Evolutionary conservation across 2,888 invertebrate genomes (phyloP).

Genomic region (Pyrrhia umbra): DNA sequence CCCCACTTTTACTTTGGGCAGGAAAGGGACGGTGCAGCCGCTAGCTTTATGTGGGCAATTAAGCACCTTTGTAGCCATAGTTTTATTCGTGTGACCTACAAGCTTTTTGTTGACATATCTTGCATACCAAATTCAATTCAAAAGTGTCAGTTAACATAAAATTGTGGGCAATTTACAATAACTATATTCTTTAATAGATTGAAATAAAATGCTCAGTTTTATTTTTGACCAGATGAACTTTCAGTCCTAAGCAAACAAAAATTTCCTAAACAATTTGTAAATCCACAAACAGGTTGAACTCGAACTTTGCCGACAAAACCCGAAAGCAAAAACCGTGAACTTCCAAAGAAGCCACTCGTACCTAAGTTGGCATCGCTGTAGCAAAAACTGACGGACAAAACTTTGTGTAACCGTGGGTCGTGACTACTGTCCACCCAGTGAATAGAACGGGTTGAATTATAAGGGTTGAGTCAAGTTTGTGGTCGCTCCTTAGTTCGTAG

Average conservation of each 20-base stretch:
- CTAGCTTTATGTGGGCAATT: constrained; percentile 8
- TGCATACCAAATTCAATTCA: too few relatives aligned
- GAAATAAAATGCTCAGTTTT: neutral
- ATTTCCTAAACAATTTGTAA: constrained; percentile 38
- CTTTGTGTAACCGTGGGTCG: constrained; percentile 37
- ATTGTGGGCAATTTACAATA: too few relatives aligned
- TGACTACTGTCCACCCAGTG: constrained; percentile 41
- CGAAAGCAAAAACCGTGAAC: constrained; percentile 54
- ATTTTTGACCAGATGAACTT: neutral
- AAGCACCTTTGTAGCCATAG: neutral
- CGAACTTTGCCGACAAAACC: constrained; percentile 39
- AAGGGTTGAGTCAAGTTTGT: constrained; percentile 55
- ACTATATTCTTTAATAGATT: too few relatives aligned
- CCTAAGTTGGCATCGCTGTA: constrained; percentile 47
- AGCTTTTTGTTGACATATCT: neutral
- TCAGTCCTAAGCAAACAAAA: constrained; percentile 22
- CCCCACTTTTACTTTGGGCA: constrained; percentile 50
- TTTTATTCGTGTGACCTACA: too few relatives aligned
- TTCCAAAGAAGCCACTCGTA: constrained; percentile 60
- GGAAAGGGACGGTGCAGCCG: constrained; percentile 31
- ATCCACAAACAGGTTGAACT: constrained; percentile 26
- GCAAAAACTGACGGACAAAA: constrained; percentile 56
- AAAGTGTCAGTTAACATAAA: too few relatives aligned
- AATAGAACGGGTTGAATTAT: constrained; percentile 58
- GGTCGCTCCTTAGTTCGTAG: constrained; percentile 47